Percentiles rank a stretch among this genome's conserved stretches.
phyloP scores from a whole-genome alignment of 1,140 invertebrate species.

The Pogonomyrmex barbatus region DNA sequence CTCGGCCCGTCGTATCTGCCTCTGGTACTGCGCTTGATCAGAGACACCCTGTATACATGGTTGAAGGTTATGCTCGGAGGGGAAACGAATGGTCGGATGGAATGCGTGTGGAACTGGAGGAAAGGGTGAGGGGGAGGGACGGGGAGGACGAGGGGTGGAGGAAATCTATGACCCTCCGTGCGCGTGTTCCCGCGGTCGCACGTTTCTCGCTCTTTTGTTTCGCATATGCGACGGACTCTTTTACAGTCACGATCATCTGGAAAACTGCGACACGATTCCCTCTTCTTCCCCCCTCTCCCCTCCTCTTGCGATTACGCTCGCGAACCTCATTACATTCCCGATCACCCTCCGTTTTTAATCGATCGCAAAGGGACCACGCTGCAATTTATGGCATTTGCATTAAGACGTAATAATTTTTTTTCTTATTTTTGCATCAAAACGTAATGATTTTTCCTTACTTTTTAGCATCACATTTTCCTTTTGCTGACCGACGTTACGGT shows the following conservation, averaged over 20 bases:
- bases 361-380: neutral
- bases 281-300: neutral
- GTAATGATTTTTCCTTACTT: neutral
- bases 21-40: conserved; percentile 40
- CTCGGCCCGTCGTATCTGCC: conserved; percentile 16
- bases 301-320: neutral
- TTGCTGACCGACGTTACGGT: neutral
- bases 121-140: conserved; percentile 1
- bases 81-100: conserved; percentile 60
- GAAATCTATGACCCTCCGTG: conserved; percentile 50
- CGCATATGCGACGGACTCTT: conserved; percentile 25
- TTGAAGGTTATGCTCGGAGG: conserved; percentile 66
- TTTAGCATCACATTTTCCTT: neutral
- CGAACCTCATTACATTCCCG: neutral
- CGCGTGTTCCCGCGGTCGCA: conserved; percentile 51
- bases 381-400: neutral
- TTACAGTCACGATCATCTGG: conserved; percentile 1
- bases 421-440: neutral
- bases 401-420: neutral
- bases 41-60: conserved; percentile 56
- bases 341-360: neutral
- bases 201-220: conserved; percentile 54
- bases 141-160: conserved; percentile 41
- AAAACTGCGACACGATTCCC: conserved; percentile 22
- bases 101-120: conserved; percentile 64